Percentiles rank a stretch among this genome's conserved stretches.
These are phyloP conservation scores for Therioaphis trifolii DNA, from an alignment of 2,888 invertebrate species.

Conservation along the genomic window DNA sequence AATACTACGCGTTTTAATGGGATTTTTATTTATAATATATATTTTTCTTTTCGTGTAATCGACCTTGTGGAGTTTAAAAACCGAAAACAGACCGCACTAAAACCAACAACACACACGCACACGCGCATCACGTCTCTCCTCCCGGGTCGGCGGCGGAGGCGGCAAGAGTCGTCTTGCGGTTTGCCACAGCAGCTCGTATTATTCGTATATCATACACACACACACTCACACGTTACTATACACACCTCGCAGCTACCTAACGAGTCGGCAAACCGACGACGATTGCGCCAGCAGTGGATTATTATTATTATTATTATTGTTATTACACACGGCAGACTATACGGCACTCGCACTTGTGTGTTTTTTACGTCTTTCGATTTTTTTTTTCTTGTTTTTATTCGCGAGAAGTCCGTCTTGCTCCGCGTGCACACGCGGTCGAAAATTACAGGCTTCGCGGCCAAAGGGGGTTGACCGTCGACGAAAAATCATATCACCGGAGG, in stretches of 20 bases:
- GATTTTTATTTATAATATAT: too few species aligned
- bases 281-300: neutral
- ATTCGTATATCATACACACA: too few species aligned
- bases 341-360: neutral
- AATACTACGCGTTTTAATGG: constrained; percentile 13
- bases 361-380: neutral
- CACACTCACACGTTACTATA: neutral
- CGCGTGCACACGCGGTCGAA: neutral
- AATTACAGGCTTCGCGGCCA: constrained; percentile 46
- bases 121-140: neutral
- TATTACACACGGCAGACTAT: neutral
- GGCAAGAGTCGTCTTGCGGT: constrained; percentile 37
- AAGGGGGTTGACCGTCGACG: constrained; percentile 16
- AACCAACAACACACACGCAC: constrained; percentile 32
- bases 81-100: constrained; percentile 49
- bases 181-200: constrained; percentile 4
- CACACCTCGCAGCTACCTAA: constrained; percentile 33
- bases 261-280: constrained; percentile 49
- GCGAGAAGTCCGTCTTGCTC: neutral
- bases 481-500: constrained; percentile 32
- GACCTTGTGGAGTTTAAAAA: constrained; percentile 45
- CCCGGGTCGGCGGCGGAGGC: neutral
- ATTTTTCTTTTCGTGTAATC: too few species aligned
- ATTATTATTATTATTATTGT: constrained; percentile 22
- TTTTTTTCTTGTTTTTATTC: neutral